A percentile compares a stretch with the other conserved stretches of the same genome.
phyloP scores from a whole-genome alignment of 37 sponge, comb jelly and placozoan genomes.

The Agelas oroides region DNA sequence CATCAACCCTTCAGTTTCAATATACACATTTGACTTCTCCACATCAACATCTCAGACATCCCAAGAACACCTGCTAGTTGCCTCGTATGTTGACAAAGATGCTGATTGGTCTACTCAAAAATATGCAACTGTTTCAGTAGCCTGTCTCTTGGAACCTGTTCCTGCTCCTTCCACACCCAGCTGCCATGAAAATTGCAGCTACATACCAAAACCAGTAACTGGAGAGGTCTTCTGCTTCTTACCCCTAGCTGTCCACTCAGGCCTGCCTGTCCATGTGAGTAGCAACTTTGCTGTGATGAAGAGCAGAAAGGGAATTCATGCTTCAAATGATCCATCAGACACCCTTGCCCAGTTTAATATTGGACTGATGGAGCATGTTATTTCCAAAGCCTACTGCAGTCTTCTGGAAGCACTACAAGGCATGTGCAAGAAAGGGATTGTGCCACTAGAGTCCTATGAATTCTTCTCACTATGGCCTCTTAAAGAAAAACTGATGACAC shows the following conservation, averaged over 20 bases:
- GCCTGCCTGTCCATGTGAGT: constrained; percentile 69
- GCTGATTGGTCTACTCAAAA: not conserved
- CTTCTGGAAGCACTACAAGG: constrained; percentile 22
- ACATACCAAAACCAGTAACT: not conserved
- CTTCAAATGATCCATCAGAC: not conserved
- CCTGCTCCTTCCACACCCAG: no score
- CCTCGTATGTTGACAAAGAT: not conserved
- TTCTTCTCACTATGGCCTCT: constrained; percentile 64
- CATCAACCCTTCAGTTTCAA: no score
- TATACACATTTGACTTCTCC: no score
- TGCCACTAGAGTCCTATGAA: constrained; percentile 10
- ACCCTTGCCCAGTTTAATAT: constrained; percentile 37
- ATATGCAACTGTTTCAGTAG: constrained; percentile 14
- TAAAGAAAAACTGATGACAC: not conserved
- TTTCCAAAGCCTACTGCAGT: constrained; percentile 29
- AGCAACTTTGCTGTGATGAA: constrained; percentile 58
- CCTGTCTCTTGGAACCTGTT: constrained; percentile 6
- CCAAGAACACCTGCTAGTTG: not conserved
- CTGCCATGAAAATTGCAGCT: no score
- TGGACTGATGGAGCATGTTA: constrained; percentile 34
- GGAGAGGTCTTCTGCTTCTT: constrained; percentile 57
- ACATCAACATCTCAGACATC: no score
- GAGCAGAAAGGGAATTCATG: constrained; percentile 47
- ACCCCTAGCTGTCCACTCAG: constrained; percentile 28
- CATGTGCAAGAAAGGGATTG: not conserved